Percentiles rank a stretch among this genome's conserved stretches.
phyloP scores from a whole-genome alignment of 1,140 invertebrate genomes.

The Stegodyphus dumicola region DNA sequence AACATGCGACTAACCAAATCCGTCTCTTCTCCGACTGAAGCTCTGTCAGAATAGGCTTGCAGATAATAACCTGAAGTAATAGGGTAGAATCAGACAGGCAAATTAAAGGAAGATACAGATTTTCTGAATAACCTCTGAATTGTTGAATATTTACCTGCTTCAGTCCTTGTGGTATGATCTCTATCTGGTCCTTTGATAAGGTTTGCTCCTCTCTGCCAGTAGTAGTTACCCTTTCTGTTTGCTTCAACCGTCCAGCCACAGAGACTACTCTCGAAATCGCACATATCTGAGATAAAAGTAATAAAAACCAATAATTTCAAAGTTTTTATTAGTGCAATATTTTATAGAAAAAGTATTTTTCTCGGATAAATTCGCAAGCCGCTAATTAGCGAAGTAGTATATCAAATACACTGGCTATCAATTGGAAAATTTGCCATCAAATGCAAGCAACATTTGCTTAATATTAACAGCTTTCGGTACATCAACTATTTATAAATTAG shows the following conservation, averaged over 20 bases:
- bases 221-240: constrained; percentile 5
- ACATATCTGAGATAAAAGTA: constrained; percentile 6
- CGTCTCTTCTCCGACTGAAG: constrained; percentile 5
- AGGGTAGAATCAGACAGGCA: too few relatives aligned
- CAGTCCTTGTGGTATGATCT: constrained; percentile 43
- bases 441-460: neutral
- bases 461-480: too few relatives aligned
- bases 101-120: too few relatives aligned
- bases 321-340: neutral
- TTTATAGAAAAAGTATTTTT: neutral
- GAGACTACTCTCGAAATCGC: constrained; percentile 52
- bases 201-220: constrained; percentile 20
- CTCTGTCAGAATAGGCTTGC: constrained; percentile 24
- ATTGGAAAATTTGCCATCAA: neutral
- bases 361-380: neutral
- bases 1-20: constrained; percentile 18
- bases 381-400: neutral
- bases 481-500: too few relatives aligned
- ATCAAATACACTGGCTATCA: neutral
- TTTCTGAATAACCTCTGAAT: too few relatives aligned
- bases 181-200: constrained; percentile 17
- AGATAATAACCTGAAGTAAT: constrained; percentile 44
- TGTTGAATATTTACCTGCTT: constrained; percentile 17
- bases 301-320: neutral
- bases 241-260: constrained; percentile 45